phyloP scores from a whole-genome alignment of 2,888 invertebrate species.

The Aspidiotus rigidus region DNA sequence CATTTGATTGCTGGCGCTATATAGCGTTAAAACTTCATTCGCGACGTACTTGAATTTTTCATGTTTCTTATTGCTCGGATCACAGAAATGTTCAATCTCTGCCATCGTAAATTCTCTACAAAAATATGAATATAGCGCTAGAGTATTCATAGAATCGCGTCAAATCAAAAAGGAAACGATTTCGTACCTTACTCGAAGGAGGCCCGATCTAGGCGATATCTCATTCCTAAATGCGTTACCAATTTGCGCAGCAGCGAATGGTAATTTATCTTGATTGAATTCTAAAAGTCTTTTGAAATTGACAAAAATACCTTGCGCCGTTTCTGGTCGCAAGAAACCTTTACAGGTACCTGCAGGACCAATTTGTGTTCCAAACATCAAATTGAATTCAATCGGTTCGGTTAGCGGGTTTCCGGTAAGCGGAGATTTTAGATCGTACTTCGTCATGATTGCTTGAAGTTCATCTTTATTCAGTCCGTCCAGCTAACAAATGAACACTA shows the following conservation, averaged over 20 bases:
- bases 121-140: background rate
- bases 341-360: conserved; percentile 92
- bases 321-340: conserved; percentile 93
- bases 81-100: conserved; percentile 99
- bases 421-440: conserved; percentile 90
- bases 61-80: conserved; percentile 77
- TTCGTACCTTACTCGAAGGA: conserved; percentile 66
- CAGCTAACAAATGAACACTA: conserved; percentile 45
- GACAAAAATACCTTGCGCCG: conserved; percentile 99
- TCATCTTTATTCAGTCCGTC: conserved; percentile 88
- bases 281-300: conserved; percentile 96
- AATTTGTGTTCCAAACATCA: conserved; percentile 98
- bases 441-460: conserved; percentile 72
- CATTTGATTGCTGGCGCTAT: conserved; percentile 96
- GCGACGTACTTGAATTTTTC: conserved; percentile 75
- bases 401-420: conserved; percentile 87
- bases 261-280: conserved; percentile 91
- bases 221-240: conserved; percentile 98
- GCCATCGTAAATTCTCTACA: conserved; percentile 95
- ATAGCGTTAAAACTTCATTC: conserved; percentile 67
- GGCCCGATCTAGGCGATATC: conserved; percentile 93
- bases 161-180: background rate
- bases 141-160: background rate
- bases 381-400: conserved; percentile 95
- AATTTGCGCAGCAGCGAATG: conserved; percentile 98